These are phyloP conservation scores for Branchellion lobata DNA, from an alignment of 2,888 invertebrate species.

Conservation along the genomic window DNA sequence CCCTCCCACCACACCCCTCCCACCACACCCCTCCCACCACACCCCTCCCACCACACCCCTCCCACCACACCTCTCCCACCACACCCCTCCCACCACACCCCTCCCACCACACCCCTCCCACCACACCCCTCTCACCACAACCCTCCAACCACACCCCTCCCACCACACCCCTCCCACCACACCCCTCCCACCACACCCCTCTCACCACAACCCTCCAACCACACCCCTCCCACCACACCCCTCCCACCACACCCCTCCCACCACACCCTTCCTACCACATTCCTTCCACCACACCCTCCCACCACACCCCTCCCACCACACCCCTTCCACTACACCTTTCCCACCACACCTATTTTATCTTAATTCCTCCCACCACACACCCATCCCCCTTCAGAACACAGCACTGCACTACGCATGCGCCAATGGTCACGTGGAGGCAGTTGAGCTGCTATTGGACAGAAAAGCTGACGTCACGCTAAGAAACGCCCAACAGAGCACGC, in stretches of 20 bases:
- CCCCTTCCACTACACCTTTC: too few species aligned
- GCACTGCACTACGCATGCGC: conserved; percentile 96
- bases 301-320: too few species aligned
- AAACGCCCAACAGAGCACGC: conserved; percentile 90
- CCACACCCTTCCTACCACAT: too few species aligned
- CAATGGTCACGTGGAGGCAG: conserved; percentile 87
- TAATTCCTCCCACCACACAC: too few species aligned
- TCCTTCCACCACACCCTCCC: too few species aligned
- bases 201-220: conserved; percentile 52
- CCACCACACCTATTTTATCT: too few species aligned
- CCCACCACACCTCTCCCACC: conserved; percentile 45
- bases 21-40: too few species aligned
- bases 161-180: neutral
- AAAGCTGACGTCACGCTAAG: conserved; percentile 85
- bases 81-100: conserved; percentile 53
- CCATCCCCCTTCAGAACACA: conserved; percentile 68
- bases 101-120: conserved; percentile 43
- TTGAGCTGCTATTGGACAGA: conserved; percentile 75
- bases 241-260: too few species aligned
- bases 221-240: neutral
- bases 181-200: conserved; percentile 51
- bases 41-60: too few species aligned
- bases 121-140: too few species aligned
- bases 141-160: too few species aligned
- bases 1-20: too few species aligned